These are phyloP conservation scores for Porites evermanni DNA, from an alignment of 92 coral and sea anemone species.

Conservation along the genomic window DNA sequence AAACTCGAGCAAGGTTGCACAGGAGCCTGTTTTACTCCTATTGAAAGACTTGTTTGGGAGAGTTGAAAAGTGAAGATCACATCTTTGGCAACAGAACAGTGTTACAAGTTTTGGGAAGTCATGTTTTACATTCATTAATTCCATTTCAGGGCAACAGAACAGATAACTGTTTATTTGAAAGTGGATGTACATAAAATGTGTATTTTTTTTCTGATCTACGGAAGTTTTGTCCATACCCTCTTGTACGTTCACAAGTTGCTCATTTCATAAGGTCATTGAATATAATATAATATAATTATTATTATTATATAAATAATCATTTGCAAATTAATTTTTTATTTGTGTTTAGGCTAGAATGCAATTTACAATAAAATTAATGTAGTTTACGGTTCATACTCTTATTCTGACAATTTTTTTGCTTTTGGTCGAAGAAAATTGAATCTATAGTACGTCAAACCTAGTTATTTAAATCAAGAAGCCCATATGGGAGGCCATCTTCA, in stretches of 20 bases:
- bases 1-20: neutral
- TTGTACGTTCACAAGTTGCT: neutral
- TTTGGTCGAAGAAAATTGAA: too few relatives aligned
- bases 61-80: neutral
- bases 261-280: too few relatives aligned
- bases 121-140: too few relatives aligned
- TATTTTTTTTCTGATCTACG: neutral
- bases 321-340: neutral
- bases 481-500: too few relatives aligned
- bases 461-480: too few relatives aligned
- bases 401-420: too few relatives aligned
- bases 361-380: neutral
- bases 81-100: neutral
- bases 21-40: neutral
- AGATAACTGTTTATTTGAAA: neutral
- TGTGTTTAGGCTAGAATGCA: neutral
- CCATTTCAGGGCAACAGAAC: neutral
- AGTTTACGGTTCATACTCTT: too few relatives aligned
- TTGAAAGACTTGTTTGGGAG: neutral
- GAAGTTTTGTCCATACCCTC: neutral
- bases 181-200: neutral
- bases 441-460: too few relatives aligned
- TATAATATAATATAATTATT: too few relatives aligned
- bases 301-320: neutral
- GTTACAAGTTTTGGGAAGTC: neutral